These are phyloP conservation scores for Caiman crocodilus DNA, from an alignment of 2,797 vertebrate species.

Conservation along the genomic window DNA sequence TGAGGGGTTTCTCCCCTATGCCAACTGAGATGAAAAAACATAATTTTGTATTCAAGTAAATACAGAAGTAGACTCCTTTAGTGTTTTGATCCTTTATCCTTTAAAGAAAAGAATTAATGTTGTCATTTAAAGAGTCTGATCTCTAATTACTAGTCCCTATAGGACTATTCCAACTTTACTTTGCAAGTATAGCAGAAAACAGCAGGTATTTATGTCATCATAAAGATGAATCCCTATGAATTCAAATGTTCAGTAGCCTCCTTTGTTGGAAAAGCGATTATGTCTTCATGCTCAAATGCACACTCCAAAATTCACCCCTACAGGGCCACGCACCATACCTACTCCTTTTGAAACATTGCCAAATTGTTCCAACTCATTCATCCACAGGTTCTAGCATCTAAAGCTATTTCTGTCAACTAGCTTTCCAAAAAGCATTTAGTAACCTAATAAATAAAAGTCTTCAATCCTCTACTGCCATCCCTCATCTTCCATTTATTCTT, in stretches of 20 bases:
- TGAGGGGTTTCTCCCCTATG: too few species aligned
- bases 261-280: neutral
- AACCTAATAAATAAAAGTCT: neutral
- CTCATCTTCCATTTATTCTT: neutral
- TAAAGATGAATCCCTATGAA: conserved; percentile 34
- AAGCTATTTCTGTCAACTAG: neutral
- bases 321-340: neutral
- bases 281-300: neutral
- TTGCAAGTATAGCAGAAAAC: conserved; percentile 46
- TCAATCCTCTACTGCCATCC: neutral
- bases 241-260: neutral
- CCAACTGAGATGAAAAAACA: too few species aligned
- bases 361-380: neutral
- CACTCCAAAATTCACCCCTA: neutral
- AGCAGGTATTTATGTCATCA: conserved; percentile 36
- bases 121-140: conserved; percentile 66
- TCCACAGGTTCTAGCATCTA: neutral
- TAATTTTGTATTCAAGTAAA: too few species aligned
- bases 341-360: neutral
- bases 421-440: neutral
- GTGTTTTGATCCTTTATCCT: conserved; percentile 60
- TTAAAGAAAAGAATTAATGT: conserved; percentile 67
- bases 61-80: neutral
- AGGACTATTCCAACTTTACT: conserved; percentile 45
- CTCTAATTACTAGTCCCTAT: conserved; percentile 65